Conservation (phyloP, 2,888 invertebrate species). For the Luperina nickerlii region DNA sequence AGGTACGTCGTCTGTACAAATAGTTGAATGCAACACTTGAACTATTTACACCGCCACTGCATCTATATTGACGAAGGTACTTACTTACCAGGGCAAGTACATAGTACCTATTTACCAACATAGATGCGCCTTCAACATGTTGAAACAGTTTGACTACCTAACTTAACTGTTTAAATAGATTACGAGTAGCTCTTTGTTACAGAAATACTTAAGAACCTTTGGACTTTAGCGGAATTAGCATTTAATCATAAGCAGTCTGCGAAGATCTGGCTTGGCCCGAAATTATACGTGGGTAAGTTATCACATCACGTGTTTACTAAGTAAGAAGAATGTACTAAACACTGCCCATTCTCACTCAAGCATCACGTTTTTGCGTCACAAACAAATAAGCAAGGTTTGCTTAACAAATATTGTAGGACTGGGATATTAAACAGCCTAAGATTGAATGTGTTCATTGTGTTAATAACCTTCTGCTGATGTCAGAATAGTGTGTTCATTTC, state of each 20-base stretch:
- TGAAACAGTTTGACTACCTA: conserved; percentile 31
- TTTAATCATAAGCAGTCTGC: conserved; percentile 75
- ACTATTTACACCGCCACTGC: conserved; percentile 40
- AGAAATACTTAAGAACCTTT: conserved; percentile 82
- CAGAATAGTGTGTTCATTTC: neutral
- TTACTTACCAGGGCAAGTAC: conserved; percentile 45
- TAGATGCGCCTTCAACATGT: conserved; percentile 35
- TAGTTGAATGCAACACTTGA: conserved; percentile 34
- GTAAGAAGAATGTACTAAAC: conserved; percentile 21
- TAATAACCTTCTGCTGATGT: conserved; percentile 21
- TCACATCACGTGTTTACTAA: conserved; percentile 9
- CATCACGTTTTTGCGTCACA: conserved; percentile 39
- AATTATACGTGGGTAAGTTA: conserved; percentile 81
- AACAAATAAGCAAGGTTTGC: conserved; percentile 29
- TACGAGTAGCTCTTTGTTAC: conserved; percentile 60
- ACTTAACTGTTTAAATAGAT: conserved; percentile 24
- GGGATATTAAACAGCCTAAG: conserved; percentile 13
- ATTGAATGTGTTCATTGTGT: conserved; percentile 2
- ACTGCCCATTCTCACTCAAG: conserved; percentile 17
- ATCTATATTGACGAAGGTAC: conserved; percentile 46
- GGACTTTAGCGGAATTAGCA: conserved; percentile 75
- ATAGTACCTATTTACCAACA: conserved; percentile 15
- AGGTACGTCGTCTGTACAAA: conserved; percentile 10
- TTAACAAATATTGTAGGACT: conserved; percentile 26
- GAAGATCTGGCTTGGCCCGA: conserved; percentile 84